These are phyloP conservation scores for Bettongia penicillata DNA, from an alignment of 2,113 vertebrate genomes.

Conservation along the genomic window DNA sequence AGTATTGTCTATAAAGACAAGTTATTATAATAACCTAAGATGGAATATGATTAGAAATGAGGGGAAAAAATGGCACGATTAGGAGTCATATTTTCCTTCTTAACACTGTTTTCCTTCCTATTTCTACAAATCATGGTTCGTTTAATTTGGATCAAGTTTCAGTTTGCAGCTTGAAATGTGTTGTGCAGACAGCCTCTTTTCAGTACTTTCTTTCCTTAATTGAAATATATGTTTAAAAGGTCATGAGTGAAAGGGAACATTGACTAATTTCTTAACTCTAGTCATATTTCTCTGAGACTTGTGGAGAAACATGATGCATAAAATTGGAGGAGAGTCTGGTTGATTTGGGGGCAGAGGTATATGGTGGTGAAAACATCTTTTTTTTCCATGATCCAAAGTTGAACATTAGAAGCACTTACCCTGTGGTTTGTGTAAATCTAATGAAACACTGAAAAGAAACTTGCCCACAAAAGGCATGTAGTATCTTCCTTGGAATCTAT, in stretches of 20 bases:
- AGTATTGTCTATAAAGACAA: slow-evolving; percentile 14
- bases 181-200: not conserved
- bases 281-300: not conserved
- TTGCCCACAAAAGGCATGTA: not conserved
- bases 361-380: not conserved
- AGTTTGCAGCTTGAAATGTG: not conserved
- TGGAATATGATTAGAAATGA: not conserved
- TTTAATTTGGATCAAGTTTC: not conserved
- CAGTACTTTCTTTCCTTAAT: not conserved
- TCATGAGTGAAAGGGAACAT: not conserved
- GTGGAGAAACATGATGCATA: not conserved
- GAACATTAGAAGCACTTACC: not conserved
- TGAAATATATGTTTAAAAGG: slow-evolving; percentile 3
- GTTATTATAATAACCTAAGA: not conserved
- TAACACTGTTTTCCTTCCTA: slow-evolving; percentile 18
- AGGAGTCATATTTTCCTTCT: slow-evolving; percentile 3
- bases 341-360: not conserved
- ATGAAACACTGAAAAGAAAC: not conserved
- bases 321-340: not conserved
- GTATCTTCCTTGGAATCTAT: slow-evolving; percentile 30
- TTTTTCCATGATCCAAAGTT: not conserved
- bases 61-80: not conserved
- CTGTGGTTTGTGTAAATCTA: not conserved
- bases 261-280: not conserved
- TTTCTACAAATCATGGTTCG: slow-evolving; percentile 39